Evolutionary conservation across 2,888 invertebrate species (phyloP).

Genomic region (Dendrolimus pini): DNA sequence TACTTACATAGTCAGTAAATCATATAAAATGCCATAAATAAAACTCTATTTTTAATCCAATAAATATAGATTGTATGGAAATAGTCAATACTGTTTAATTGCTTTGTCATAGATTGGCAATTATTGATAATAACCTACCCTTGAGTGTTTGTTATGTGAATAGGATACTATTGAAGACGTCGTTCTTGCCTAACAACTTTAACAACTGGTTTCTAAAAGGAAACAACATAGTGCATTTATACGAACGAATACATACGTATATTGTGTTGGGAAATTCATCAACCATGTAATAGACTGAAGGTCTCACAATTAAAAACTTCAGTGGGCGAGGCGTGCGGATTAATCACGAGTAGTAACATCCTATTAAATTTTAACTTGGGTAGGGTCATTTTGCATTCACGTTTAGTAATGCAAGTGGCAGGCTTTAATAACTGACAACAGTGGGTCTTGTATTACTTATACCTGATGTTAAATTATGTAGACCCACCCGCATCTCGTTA

Average conservation of each 20-base stretch:
- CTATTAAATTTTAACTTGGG: too few relatives aligned
- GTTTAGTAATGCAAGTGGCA: too few relatives aligned
- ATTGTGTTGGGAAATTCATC: constrained; percentile 47
- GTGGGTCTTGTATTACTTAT: too few relatives aligned
- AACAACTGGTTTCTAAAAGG: constrained; percentile 59
- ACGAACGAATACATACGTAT: constrained; percentile 26
- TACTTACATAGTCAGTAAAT: too few relatives aligned
- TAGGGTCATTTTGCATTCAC: too few relatives aligned
- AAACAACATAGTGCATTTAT: constrained; percentile 46
- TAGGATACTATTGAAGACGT: constrained; percentile 31
- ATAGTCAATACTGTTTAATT: neutral
- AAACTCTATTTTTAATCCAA: neutral
- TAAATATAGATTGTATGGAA: neutral
- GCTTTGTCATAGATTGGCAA: constrained; percentile 14
- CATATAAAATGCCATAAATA: neutral
- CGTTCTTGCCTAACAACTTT: constrained; percentile 44
- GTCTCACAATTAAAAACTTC: constrained; percentile 43
- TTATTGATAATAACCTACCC: constrained; percentile 19
- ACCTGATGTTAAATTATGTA: too few relatives aligned
- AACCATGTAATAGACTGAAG: constrained; percentile 56
- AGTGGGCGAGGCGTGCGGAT: constrained; percentile 27
- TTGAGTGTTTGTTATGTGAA: constrained; percentile 24
- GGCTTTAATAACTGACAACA: too few relatives aligned
- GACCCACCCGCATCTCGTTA: too few relatives aligned
- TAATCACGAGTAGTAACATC: constrained; percentile 14